These are phyloP conservation scores for Conus betulinus DNA, from an alignment of 1,140 invertebrate genomes.

Conservation along the genomic window DNA sequence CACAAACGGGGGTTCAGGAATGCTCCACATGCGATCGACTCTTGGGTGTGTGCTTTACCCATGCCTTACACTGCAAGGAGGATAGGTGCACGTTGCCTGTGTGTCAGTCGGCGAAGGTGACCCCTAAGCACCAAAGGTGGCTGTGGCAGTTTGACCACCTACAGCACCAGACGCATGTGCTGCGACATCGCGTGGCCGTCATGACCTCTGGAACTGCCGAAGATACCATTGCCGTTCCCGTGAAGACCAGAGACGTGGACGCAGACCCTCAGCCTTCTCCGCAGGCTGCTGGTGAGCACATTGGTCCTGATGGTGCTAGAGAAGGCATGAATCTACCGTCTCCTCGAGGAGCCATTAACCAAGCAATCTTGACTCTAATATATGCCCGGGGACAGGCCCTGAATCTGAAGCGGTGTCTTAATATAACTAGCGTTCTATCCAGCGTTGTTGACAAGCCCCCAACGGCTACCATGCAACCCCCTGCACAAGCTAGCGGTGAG, in stretches of 20 bases:
- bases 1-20: conserved; percentile 82
- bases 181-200: conserved; percentile 88
- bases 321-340: conserved; percentile 81
- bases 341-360: conserved; percentile 88
- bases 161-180: conserved; percentile 89
- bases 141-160: conserved; percentile 97
- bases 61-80: conserved; percentile 96
- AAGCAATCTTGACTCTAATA: conserved; percentile 93
- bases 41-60: conserved; percentile 98
- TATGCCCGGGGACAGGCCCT: conserved; percentile 80
- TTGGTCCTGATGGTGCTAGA: conserved; percentile 52
- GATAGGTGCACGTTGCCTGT: conserved; percentile 98
- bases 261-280: conserved; percentile 49
- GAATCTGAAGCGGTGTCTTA: conserved; percentile 60
- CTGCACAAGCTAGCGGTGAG: conserved; percentile 41
- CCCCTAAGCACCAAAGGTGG: conserved; percentile 86
- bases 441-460: conserved; percentile 46
- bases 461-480: conserved; percentile 53
- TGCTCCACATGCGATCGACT: conserved; percentile 99
- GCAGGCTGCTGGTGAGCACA: conserved; percentile 73
- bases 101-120: conserved; percentile 94
- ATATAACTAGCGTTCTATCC: conserved; percentile 8
- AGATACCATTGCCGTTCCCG: not conserved
- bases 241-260: conserved; percentile 24
- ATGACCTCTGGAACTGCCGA: conserved; percentile 75